Evolutionary conservation across 2,888 invertebrate species (phyloP).

Genomic region (Pandemis corylana): DNA sequence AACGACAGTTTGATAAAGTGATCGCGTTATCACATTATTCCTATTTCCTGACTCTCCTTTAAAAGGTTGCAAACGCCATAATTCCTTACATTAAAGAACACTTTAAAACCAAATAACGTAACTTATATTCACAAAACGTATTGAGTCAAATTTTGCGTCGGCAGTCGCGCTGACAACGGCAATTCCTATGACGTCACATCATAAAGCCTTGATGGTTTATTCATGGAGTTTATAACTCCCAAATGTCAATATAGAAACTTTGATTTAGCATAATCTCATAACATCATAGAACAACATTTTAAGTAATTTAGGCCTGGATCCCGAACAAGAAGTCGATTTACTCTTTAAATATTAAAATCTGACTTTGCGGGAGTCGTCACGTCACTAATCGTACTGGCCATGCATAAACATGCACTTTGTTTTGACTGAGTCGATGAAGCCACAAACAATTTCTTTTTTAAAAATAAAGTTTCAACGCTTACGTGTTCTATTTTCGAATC

Average conservation of each 20-base stretch:
- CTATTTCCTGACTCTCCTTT: background rate
- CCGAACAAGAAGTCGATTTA: conserved; percentile 18
- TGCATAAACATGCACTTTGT: conserved; percentile 4
- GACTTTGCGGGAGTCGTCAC: conserved; percentile 5
- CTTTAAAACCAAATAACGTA: background rate
- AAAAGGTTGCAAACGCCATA: background rate
- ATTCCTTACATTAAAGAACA: background rate
- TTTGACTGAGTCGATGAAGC: background rate
- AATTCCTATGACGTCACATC: conserved; percentile 22
- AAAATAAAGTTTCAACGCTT: background rate
- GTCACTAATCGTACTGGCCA: background rate
- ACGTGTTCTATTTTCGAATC: background rate
- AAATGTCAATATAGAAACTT: conserved; percentile 31
- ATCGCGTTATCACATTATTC: background rate
- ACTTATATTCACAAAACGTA: conserved; percentile 16
- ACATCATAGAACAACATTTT: conserved; percentile 28
- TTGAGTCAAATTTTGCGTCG: background rate
- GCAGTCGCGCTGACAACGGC: conserved; percentile 5
- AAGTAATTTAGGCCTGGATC: conserved; percentile 18
- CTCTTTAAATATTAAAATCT: conserved; percentile 11
- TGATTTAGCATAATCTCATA: conserved; percentile 33
- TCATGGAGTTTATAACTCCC: conserved; percentile 28
- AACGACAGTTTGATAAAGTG: too few species aligned
- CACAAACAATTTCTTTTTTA: background rate
- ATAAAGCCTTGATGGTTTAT: conserved; percentile 17